Evolutionary conservation across 2,113 vertebrate genomes (phyloP), one percentile per base, ranked within the genome.

Genomic region (Siniperca chuatsi): DNA sequence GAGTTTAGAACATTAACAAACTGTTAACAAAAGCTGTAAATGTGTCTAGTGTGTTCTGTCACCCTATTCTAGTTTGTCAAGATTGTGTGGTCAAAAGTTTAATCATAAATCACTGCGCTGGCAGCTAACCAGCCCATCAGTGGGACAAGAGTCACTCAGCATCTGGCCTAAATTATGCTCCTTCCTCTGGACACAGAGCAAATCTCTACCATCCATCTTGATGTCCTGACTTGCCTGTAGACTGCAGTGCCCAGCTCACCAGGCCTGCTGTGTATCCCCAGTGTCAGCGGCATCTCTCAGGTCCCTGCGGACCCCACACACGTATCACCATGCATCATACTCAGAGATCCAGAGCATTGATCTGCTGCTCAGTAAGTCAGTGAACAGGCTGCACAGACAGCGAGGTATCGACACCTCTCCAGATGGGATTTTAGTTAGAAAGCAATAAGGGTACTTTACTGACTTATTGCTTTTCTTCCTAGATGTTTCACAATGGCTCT

Each of bases 201-300:
- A 89, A 87, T 33, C 90, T 79, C 75, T 40, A 40, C 90, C 78
- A 91, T 88, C 85, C 90, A 88, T 90, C 92, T 92, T 86, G 21
- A 0, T 73, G 64, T 65, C 11, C n/a, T 76, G 81, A 89, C 85
- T 77, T 83, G 71, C 66, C 69, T 69, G 0, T 25, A 4, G 44
- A 5, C 15, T 55, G 52, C 0, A 0, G 65, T 0, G 2, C 66
- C 76, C 73, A 42, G 1, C 25, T 69, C 4, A 50, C 40, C 72
- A 3, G 35, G 64, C n/a, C 65, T 35, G 33, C 29, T 60, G 44
- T 21, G 67, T 67, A 35, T 79, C 65, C 75, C 85, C 68, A 29
- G 33, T 72, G 82, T 90, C 85, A 75, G 76, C 16, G 5, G 75
- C 70, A 20, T 81, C 66, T 50, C 67, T 70, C 74, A 16, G 76